Evolutionary conservation across 2,797 vertebrate species (phyloP), one percentile per base, ranked within the genome.

Genomic region (Pelochelys cantorii): DNA sequence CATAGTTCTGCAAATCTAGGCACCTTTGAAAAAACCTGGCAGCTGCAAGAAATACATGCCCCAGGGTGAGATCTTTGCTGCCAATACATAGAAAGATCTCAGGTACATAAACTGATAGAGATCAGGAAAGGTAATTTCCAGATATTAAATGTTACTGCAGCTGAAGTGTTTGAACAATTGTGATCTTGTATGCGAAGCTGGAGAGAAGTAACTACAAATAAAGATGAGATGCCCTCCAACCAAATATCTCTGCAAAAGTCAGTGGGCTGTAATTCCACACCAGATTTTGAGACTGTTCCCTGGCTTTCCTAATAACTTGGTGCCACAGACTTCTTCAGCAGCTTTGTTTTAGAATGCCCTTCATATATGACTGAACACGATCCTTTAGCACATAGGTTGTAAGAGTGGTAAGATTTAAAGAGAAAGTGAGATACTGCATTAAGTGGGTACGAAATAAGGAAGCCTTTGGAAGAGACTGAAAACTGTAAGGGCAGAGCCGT

Each of bases 401-500:
- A 1, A 31, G n/a, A 18, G n/a, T 62, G 0, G 13, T 3, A 14
- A 57, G 0, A 2, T 29, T 79, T 14, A 0, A 5, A 20, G 82
- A 23, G 52, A 29, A 83, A 68, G 52, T 1, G 20, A 31, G 27
- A 52, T 27, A 27, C 14, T 42, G 13, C 4, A 25, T 52, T 48
- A 77, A 77, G 4, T 27, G 42, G 23, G 23, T 12, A 23, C 29
- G 79, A 42, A 1, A 17, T 77, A 12, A 2, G 13, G 54, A 84
- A 10, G 18, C 77, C 25, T 0, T 11, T 15, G 31, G 31, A 3
- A 81, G 75, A 4, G 37, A 2, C 62, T 48, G 79, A 74, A 14
- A 3, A 2, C 2, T 27, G 9, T 0, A 0, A 57, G 83, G 59
- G 1, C 0, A 0, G 91, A 65, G 1, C 0, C 0, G 90, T 0